A percentile compares a stretch with the other conserved stretches of the same genome.
Evolutionary conservation across 2,797 vertebrate genomes (phyloP).

Genomic region (Sebastes iracundus): DNA sequence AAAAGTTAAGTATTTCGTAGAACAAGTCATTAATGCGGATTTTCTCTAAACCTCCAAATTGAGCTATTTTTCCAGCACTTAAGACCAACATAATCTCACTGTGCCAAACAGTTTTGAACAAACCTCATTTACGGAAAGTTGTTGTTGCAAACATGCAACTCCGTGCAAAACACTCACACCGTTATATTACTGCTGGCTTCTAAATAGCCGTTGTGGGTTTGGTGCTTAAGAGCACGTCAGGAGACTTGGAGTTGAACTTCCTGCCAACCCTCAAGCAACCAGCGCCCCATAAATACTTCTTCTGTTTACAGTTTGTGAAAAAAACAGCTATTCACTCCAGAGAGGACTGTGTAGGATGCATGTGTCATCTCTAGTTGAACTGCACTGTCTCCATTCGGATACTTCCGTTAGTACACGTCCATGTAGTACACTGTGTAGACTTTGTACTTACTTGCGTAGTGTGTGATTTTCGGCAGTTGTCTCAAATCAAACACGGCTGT

Average conservation of each 20-base stretch:
- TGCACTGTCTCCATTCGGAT: neutral
- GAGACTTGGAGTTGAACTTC: slow-evolving; percentile 5
- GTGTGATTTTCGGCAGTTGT: neutral
- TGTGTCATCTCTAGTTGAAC: slow-evolving; percentile 16
- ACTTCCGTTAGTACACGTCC: neutral
- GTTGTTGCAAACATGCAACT: neutral
- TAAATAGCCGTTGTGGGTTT: slow-evolving; percentile 1
- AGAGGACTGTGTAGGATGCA: neutral
- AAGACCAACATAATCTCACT: neutral
- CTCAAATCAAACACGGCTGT: neutral
- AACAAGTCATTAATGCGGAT: neutral
- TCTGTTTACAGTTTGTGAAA: slow-evolving; percentile 7
- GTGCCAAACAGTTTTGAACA: neutral
- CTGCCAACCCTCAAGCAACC: slow-evolving; percentile 5
- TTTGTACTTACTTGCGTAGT: neutral
- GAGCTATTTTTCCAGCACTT: neutral
- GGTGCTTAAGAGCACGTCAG: neutral
- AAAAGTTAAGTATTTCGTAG: neutral
- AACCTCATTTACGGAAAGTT: neutral
- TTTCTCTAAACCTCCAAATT: neutral
- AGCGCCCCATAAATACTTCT: neutral
- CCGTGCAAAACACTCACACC: neutral
- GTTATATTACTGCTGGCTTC: neutral
- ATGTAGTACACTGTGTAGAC: neutral
- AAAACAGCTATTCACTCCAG: neutral